Conservation (phyloP, 2,113 vertebrate genomes). For the Verasper variegatus region DNA sequence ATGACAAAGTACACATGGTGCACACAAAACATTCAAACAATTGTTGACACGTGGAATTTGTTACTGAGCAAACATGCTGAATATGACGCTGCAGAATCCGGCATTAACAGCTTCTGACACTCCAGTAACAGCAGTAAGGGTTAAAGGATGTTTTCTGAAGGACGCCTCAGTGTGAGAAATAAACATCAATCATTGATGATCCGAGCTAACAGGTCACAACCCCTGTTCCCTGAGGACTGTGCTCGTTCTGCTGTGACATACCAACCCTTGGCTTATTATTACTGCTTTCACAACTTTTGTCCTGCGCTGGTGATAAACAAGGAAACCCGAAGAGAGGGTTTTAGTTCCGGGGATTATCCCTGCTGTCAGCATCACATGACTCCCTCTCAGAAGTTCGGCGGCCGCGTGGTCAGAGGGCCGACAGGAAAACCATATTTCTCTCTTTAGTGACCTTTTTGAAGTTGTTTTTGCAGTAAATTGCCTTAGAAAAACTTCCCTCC, state of each 20-base stretch:
- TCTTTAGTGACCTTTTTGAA: constrained; percentile 66
- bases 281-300: constrained; percentile 17
- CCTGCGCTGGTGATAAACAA: constrained; percentile 29
- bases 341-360: constrained; percentile 48
- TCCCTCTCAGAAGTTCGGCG: constrained; percentile 44
- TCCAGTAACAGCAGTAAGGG: neutral
- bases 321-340: constrained; percentile 24
- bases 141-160: constrained; percentile 9
- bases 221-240: neutral
- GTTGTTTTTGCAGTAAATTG: constrained; percentile 72
- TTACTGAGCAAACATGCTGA: neutral
- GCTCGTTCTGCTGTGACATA: constrained; percentile 9
- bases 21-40: neutral
- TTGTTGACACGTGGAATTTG: neutral
- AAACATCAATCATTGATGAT: constrained; percentile 18
- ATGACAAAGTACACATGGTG: neutral
- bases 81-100: neutral
- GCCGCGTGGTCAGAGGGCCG: constrained; percentile 45
- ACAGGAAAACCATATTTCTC: constrained; percentile 66
- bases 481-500: constrained; percentile 50
- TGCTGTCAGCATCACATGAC: constrained; percentile 66
- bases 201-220: neutral
- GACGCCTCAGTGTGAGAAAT: neutral
- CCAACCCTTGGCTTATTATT: constrained; percentile 4
- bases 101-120: constrained; percentile 22